Base-by-base conservation (phyloP, 2,113 vertebrate genomes). In the Passerina amoena region DNA sequence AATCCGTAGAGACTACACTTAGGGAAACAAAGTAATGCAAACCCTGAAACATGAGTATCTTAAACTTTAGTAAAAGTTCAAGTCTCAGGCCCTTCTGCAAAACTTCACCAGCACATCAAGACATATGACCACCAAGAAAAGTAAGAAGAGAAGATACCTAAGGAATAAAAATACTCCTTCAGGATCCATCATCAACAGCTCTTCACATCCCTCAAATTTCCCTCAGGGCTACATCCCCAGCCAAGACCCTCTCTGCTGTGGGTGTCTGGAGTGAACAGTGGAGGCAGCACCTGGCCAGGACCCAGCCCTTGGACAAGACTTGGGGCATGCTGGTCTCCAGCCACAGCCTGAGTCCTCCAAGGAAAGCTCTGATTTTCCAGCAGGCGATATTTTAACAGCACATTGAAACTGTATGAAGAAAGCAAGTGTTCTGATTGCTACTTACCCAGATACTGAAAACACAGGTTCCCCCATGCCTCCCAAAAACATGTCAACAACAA, bases 31-130 rank as follows among this genome's bases (percentile, higher is more conserved):
- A 80, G 13, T 38, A 70, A 73, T 22, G 19, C 54, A 93, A 92
- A 70, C 38, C 27, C 47, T 80, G 82, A 80, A 93, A 95, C 27
- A 14, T 0, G 14, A 94, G 56, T 50, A 33, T 20, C 42, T 76
- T 82, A 69, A 88, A 83, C 42, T 80, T 59, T 21, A 81, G 5
- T 21, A 56, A 90, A 96, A 96, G 66, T 88, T 96, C 85, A 81
- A 37, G 47, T 64, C 57, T 72, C 31, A 4, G 14, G 33, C 28
- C 24, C 33, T 77, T 68, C 82, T 92, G 71, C 44, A 93, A 63
- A 69, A 38, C 24, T 88, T 85, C 59, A 30, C 53, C 40, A 85
- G n/a, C 65, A 92, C 33, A 42, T 79, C n/a, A 76, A 40, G 45
- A 42, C 24, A 79, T 20, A 72, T 0, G 28, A 60, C 6, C 14